Conservation (phyloP, 2,888 invertebrate species). For the Embidobia sp. region DNA sequence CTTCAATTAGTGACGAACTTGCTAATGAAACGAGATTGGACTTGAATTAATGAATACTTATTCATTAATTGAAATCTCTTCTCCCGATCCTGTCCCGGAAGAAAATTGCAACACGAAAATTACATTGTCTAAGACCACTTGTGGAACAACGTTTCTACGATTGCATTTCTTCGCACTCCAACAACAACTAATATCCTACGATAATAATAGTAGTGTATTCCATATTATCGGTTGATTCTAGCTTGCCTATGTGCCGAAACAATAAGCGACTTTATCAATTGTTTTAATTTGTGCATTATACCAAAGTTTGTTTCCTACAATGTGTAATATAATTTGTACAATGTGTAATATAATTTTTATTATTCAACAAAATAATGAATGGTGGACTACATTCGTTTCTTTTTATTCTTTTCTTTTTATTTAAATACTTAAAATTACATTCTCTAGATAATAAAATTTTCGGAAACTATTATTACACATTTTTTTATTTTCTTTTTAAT, state of each 20-base stretch:
- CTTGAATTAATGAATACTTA: slow-evolving; percentile 2
- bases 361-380: no score
- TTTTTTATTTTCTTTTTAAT: no score
- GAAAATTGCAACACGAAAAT: slow-evolving; percentile 5
- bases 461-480: no score
- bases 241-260: neutral
- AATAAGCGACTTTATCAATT: neutral
- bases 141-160: neutral
- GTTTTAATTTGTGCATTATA: no score
- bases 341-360: no score
- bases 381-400: no score
- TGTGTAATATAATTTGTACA: no score
- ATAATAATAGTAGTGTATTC: slow-evolving; percentile 5
- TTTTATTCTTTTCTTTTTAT: no score
- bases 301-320: no score
- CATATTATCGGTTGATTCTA: slow-evolving; percentile 18
- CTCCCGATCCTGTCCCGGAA: neutral
- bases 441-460: no score
- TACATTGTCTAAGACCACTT: slow-evolving; percentile 9
- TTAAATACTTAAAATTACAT: no score
- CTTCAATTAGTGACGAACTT: slow-evolving; percentile 8
- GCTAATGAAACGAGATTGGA: slow-evolving; percentile 17
- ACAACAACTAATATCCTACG: slow-evolving; percentile 8
- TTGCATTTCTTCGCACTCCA: slow-evolving; percentile 1
- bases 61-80: slow-evolving; percentile 9